Evolutionary conservation across 2,113 vertebrate species (phyloP).

Genomic region (Xiphorhynchus elegans): DNA sequence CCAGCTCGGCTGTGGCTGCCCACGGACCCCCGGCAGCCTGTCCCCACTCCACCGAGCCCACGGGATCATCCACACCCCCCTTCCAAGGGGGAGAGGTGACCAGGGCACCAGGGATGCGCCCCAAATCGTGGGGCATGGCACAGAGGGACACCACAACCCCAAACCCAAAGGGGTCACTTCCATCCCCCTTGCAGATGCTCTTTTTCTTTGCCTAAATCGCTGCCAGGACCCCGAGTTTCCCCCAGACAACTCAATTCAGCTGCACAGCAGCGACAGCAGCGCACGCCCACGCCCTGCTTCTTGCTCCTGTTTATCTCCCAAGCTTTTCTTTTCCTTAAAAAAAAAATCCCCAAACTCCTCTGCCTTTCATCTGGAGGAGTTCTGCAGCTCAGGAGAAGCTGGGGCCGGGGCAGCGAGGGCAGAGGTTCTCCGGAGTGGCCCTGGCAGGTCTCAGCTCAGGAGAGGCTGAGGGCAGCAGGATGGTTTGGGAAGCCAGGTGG

Average conservation of each 20-base stretch:
- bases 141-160: neutral
- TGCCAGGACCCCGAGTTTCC: neutral
- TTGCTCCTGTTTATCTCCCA: constrained; percentile 36
- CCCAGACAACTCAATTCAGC: neutral
- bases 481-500: neutral
- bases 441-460: neutral
- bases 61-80: neutral
- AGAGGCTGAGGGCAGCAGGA: neutral
- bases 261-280: neutral
- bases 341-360: neutral
- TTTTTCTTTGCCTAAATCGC: neutral
- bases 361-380: neutral
- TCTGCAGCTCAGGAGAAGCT: neutral
- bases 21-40: neutral
- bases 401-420: neutral
- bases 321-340: neutral
- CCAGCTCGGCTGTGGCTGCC: neutral
- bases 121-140: fast-evolving
- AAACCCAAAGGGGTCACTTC: fast-evolving
- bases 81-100: fast-evolving
- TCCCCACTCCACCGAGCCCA: fast-evolving
- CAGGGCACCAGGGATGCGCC: neutral
- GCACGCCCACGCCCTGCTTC: neutral
- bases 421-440: neutral
- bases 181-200: neutral